A percentile compares a stretch with the other conserved stretches of the same genome.
Evolutionary conservation across 2,113 vertebrate genomes (phyloP).

Genomic region (Anarhynchus alexandrinus): DNA sequence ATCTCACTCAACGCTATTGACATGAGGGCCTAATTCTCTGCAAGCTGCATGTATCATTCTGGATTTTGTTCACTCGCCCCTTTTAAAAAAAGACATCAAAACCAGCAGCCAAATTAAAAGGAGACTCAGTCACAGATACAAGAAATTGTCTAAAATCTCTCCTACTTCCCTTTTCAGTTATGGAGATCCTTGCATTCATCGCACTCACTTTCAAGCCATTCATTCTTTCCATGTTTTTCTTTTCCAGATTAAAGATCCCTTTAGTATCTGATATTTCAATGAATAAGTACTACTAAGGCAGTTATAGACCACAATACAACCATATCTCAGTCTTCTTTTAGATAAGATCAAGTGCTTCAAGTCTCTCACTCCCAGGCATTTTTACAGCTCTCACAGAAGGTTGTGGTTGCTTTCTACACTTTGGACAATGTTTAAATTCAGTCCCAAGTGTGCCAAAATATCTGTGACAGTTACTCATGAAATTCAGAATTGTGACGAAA

Average conservation of each 20-base stretch:
- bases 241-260: background rate
- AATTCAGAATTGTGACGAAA: background rate
- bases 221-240: background rate
- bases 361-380: background rate
- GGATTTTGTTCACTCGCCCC: fast-evolving
- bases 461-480: background rate
- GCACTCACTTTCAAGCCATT: background rate
- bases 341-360: background rate
- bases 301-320: background rate
- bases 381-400: background rate
- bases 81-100: background rate
- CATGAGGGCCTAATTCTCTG: background rate
- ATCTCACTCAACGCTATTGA: background rate
- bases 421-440: background rate
- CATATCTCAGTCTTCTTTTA: background rate
- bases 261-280: background rate
- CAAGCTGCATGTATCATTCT: background rate
- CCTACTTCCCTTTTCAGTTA: background rate
- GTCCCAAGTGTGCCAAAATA: background rate
- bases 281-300: background rate
- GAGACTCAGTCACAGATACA: background rate
- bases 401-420: background rate
- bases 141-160: background rate
- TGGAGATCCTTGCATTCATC: background rate
- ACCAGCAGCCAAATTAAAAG: background rate